phyloP scores from a whole-genome alignment of 35 echinoderm and acorn worm species.

The Ophioderma brevispina region DNA sequence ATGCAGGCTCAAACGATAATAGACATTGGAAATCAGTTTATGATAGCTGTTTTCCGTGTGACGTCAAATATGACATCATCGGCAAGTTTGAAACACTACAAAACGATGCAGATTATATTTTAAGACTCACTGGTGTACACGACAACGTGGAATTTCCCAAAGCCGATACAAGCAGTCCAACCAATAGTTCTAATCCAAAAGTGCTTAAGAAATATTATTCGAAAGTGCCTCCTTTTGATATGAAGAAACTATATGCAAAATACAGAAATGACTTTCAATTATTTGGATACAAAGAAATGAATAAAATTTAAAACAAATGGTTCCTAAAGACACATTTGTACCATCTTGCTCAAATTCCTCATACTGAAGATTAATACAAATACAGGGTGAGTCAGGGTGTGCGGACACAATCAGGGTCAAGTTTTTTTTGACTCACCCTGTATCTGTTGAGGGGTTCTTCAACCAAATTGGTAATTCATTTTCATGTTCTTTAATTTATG shows the following conservation, averaged over 20 bases:
- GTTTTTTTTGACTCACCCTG: too few relatives aligned
- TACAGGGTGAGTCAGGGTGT: too few relatives aligned
- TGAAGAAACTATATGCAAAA: constrained; percentile 68
- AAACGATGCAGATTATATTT: constrained; percentile 70
- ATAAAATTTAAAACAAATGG: too few relatives aligned
- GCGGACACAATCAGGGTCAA: too few relatives aligned
- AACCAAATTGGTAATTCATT: too few relatives aligned
- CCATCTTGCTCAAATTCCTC: too few relatives aligned
- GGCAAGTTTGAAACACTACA: constrained; percentile 91
- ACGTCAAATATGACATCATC: constrained; percentile 85
- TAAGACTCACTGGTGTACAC: constrained; percentile 39
- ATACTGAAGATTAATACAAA: too few relatives aligned
- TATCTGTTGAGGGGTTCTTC: too few relatives aligned
- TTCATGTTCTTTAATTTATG: too few relatives aligned
- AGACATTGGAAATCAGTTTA: constrained; percentile 53
- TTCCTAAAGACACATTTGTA: too few relatives aligned
- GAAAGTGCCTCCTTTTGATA: constrained; percentile 36
- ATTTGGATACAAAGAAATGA: constrained; percentile 68
- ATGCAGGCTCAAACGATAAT: constrained; percentile 65
- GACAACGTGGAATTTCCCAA: constrained; percentile 63
- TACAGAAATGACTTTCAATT: constrained; percentile 80
- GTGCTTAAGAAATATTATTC: constrained; percentile 65
- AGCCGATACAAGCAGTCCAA: constrained; percentile 76
- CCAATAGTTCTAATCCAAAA: constrained; percentile 70
- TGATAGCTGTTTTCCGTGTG: constrained; percentile 71